These are phyloP conservation scores for Penaeus indicus DNA, from an alignment of 1,140 invertebrate genomes.

Conservation along the genomic window DNA sequence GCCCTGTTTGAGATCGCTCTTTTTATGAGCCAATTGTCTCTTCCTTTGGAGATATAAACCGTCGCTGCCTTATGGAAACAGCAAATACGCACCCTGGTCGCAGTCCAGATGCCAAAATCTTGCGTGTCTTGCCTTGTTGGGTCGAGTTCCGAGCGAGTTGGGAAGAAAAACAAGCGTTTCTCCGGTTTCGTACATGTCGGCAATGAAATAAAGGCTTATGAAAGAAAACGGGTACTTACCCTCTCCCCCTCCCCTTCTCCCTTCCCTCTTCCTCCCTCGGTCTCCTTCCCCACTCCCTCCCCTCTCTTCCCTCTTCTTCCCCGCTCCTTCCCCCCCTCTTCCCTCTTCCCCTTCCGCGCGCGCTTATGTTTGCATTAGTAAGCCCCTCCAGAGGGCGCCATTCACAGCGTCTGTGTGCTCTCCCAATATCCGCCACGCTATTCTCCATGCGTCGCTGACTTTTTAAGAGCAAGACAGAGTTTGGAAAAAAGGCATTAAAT, in stretches of 20 bases:
- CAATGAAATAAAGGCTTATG: neutral
- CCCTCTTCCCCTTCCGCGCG: neutral
- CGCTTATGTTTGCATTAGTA: slow-evolving; percentile 46
- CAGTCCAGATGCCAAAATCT: neutral
- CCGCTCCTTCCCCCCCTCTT: neutral
- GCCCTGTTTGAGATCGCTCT: slow-evolving; percentile 33
- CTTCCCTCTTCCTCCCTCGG: neutral
- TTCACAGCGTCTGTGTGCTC: slow-evolving; percentile 40
- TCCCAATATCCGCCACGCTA: slow-evolving; percentile 39
- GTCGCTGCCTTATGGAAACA: too few species aligned
- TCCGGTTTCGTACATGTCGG: neutral
- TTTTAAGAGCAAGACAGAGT: slow-evolving; percentile 44
- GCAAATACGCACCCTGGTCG: too few species aligned
- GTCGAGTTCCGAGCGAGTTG: neutral
- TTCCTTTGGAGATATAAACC: too few species aligned
- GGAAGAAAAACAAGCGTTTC: too few species aligned
- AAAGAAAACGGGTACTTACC: neutral
- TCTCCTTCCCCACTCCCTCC: neutral
- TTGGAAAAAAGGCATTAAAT: slow-evolving; percentile 46
- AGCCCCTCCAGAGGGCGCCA: slow-evolving; percentile 30
- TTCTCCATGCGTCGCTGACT: slow-evolving; percentile 47
- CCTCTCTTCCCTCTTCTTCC: slow-evolving; percentile 4
- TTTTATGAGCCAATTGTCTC: slow-evolving; percentile 16
- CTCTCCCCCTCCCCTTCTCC: neutral
- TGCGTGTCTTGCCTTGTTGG: neutral